phyloP scores from a whole-genome alignment of 2,113 vertebrate species.

The Fregata magnificens region DNA sequence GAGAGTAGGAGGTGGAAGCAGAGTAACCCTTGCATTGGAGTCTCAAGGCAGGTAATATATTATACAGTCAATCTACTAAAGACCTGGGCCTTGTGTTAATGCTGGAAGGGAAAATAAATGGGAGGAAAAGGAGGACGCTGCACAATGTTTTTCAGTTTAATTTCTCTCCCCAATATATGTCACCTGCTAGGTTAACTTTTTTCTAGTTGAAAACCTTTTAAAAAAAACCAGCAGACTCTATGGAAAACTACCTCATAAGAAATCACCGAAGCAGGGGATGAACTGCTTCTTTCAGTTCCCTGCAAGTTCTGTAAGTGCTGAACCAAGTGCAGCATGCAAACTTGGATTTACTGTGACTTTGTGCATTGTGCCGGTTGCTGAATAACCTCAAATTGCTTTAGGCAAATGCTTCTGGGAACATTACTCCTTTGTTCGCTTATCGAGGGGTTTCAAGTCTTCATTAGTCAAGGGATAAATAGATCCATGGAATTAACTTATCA shows the following conservation, averaged over 20 bases:
- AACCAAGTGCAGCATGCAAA: not conserved
- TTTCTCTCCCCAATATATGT: not conserved
- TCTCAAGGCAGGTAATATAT: not conserved
- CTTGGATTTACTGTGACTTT: not conserved
- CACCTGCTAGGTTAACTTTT: not conserved
- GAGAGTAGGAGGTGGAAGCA: not conserved
- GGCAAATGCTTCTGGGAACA: not conserved
- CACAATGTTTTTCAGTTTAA: not conserved
- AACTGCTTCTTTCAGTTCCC: not conserved
- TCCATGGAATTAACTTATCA: constrained; percentile 32
- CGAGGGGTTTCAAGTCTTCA: constrained; percentile 1
- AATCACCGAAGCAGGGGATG: not conserved
- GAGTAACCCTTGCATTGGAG: not conserved
- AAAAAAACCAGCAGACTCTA: not conserved
- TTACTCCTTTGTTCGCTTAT: not conserved
- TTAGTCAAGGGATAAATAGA: constrained; percentile 34
- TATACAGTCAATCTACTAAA: not conserved
- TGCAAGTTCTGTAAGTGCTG: not conserved
- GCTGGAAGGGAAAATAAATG: not conserved
- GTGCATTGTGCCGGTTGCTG: not conserved
- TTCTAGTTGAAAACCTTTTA: not conserved
- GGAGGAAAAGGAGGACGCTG: not conserved
- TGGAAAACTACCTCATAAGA: not conserved
- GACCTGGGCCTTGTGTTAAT: not conserved
- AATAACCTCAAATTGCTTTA: constrained; percentile 21